Evolutionary conservation across 2,797 vertebrate genomes (phyloP), one percentile per base, ranked within the genome.

Genomic region (Erpetoichthys calabaricus): DNA sequence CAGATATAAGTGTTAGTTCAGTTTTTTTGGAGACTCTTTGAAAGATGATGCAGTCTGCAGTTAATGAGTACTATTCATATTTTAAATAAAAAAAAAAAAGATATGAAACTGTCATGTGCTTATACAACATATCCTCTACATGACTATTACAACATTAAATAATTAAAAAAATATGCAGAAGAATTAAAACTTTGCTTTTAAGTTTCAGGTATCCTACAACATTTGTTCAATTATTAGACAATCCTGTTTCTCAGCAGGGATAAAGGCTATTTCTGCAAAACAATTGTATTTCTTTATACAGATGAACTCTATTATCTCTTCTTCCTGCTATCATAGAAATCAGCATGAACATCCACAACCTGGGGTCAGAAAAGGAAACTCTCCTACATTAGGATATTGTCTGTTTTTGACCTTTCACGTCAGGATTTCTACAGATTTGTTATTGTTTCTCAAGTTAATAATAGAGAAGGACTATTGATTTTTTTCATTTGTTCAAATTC

Each of bases 351-450:
- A 43, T 47, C 25, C 49, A 58, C 25, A 25, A 25, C 25, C 25
- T 25, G 2, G 25, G 25, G 25, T 49, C 7, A 9, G n/a, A 44
- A 42, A 55, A 43, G 45, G 8, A 55, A 8, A 47, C 41, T 56
- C 25, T 46, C n/a, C 10, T 45, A 51, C 45, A 54, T 5, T 51
- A 8, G 8, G 42, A 25, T 51, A 59, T 47, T 45, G n/a, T 53
- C 57, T 49, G 51, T 25, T 43, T 45, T 46, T 59, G 54, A 53
- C 50, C 57, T 53, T 53, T 53, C 53, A 56, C 9, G 49, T 51
- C 45, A 51, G 41, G 50, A 9, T 51, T 51, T 51, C 8, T 5
- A 9, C 5, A 51, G 50, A 7, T 46, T 10, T 58, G 45, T 44
- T 42, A 43, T 51, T 52, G 55, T 55, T 50, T 51, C 41, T 56